Percentiles rank a stretch among this genome's conserved stretches.
Evolutionary conservation across 2,113 vertebrate species (phyloP).

Genomic region (Aptenodytes patagonicus): DNA sequence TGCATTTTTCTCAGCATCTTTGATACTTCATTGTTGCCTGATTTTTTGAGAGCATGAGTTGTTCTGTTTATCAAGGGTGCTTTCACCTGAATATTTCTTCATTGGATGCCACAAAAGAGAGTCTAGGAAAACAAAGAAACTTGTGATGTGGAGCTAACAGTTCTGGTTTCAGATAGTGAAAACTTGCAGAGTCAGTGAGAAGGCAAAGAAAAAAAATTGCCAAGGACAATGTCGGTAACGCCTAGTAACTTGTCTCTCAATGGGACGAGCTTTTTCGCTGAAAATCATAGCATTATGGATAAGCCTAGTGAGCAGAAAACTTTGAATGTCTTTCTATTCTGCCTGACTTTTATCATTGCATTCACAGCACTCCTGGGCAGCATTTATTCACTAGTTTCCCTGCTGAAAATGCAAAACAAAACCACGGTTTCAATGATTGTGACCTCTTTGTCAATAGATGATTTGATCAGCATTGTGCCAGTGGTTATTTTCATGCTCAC

Average conservation of each 20-base stretch:
- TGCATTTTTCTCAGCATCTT: not conserved
- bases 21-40: not conserved
- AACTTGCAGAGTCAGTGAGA: conserved; percentile 50
- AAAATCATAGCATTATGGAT: conserved; percentile 65
- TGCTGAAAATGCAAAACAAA: conserved; percentile 80
- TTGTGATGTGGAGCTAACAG: conserved; percentile 37
- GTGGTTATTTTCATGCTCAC: conserved; percentile 83
- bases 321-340: conserved; percentile 79
- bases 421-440: conserved; percentile 85
- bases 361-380: conserved; percentile 80
- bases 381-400: conserved; percentile 82
- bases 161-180: conserved; percentile 9
- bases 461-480: conserved; percentile 85
- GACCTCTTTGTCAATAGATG: conserved; percentile 89
- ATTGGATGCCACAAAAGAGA: not conserved
- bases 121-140: conserved; percentile 36
- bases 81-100: not conserved
- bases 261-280: conserved; percentile 72
- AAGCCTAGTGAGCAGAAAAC: conserved; percentile 64
- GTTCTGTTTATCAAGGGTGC: not conserved
- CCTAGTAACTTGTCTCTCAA: conserved; percentile 71
- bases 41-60: conserved; percentile 24
- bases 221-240: conserved; percentile 63
- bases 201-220: conserved; percentile 2
- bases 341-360: conserved; percentile 80